These are phyloP conservation scores for Hippotragus niger DNA, from an alignment of 2,113 vertebrate species.

Conservation along the genomic window DNA sequence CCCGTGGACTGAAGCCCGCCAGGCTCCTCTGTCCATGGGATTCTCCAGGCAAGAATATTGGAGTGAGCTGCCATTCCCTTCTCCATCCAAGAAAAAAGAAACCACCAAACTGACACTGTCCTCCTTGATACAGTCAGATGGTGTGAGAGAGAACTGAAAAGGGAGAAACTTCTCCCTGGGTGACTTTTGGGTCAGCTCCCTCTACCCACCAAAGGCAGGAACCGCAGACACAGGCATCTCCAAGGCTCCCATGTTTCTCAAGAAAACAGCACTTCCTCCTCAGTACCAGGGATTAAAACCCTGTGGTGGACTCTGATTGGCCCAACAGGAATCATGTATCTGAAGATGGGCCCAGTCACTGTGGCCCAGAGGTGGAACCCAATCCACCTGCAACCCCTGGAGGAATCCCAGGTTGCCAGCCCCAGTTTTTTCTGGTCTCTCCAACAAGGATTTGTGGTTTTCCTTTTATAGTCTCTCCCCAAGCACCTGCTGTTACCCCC, in stretches of 20 bases:
- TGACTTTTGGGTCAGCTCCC: not conserved
- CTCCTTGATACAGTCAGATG: not conserved
- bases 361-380: not conserved
- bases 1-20: not conserved
- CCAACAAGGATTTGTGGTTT: not conserved
- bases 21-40: not conserved
- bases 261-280: too few relatives aligned
- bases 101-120: not conserved
- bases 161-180: not conserved
- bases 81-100: not conserved
- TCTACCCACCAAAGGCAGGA: not conserved
- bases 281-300: not conserved
- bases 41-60: not conserved
- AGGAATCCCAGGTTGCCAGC: not conserved
- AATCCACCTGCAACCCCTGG: rapidly evolving
- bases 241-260: not conserved
- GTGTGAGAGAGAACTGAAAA: not conserved
- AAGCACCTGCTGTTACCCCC: not conserved
- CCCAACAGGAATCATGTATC: not conserved
- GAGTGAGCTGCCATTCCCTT: not conserved
- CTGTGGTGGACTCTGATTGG: not conserved
- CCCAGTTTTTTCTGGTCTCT: not conserved
- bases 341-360: not conserved
- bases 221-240: not conserved
- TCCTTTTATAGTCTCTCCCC: not conserved